phyloP scores from a whole-genome alignment of 2,797 vertebrate species.

The Coreius guichenoti region DNA sequence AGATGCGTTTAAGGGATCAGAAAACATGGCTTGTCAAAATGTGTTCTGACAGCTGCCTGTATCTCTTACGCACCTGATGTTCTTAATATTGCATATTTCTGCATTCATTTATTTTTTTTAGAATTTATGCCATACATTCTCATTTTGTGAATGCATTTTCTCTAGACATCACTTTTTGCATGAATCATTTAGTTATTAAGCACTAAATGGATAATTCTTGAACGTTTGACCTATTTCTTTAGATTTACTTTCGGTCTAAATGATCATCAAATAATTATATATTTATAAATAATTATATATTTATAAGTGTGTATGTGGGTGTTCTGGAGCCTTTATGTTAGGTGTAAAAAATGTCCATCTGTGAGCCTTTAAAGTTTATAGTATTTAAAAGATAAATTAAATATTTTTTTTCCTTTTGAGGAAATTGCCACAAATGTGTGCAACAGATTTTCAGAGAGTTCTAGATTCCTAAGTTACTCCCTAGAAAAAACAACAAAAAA shows the following conservation, averaged over 20 bases:
- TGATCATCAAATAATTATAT: constrained; percentile 14
- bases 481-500: neutral
- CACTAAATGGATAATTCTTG: constrained; percentile 16
- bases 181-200: neutral
- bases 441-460: neutral
- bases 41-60: constrained; percentile 28
- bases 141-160: neutral
- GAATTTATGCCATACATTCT: neutral
- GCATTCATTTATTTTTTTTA: neutral
- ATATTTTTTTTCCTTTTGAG: neutral
- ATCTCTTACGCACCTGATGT: constrained; percentile 12
- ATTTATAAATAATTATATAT: constrained; percentile 13
- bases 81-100: neutral
- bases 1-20: constrained; percentile 1
- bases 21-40: constrained; percentile 28
- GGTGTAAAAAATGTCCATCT: neutral
- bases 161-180: neutral
- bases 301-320: constrained; percentile 16
- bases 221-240: constrained; percentile 36
- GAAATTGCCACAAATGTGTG: neutral
- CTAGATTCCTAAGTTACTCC: neutral
- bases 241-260: constrained; percentile 25
- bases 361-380: constrained; percentile 1
- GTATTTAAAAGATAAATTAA: neutral
- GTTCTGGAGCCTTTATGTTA: constrained; percentile 19